Evolutionary conservation across 2,113 vertebrate genomes (phyloP).

Genomic region (Cheilinus undulatus): DNA sequence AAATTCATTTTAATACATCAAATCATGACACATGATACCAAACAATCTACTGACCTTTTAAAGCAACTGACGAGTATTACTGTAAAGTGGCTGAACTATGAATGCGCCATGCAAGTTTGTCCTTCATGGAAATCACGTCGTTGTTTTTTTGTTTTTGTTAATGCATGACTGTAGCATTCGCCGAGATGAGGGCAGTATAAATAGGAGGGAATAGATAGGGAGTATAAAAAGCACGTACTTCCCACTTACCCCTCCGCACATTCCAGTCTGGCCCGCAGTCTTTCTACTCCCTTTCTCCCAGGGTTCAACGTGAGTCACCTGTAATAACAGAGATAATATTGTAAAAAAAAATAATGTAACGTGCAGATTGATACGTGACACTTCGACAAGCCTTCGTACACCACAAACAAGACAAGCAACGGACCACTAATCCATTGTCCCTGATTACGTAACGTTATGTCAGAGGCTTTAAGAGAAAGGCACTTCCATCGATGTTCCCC

Average conservation of each 20-base stretch:
- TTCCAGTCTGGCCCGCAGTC: conserved; percentile 99
- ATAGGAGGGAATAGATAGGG: conserved; percentile 48
- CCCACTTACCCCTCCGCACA: conserved; percentile 99
- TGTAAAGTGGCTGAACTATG: too few relatives aligned
- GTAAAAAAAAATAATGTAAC: too few relatives aligned
- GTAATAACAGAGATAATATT: not conserved
- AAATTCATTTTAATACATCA: conserved; percentile 11
- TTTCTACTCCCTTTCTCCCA: conserved; percentile 99
- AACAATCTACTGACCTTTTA: not conserved
- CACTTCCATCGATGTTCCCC: not conserved
- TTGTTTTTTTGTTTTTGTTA: too few relatives aligned
- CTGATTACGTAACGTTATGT: not conserved
- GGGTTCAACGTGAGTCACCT: conserved; percentile 96
- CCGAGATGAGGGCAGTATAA: not conserved
- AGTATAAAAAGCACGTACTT: conserved; percentile 96
- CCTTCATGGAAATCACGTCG: not conserved
- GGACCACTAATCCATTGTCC: not conserved
- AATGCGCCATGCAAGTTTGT: not conserved
- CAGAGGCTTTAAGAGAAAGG: not conserved
- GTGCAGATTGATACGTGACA: too few relatives aligned
- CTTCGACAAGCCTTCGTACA: not conserved
- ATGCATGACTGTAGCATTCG: not conserved
- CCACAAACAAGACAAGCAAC: not conserved
- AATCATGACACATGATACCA: not conserved
- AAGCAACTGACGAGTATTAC: not conserved